Base-by-base conservation (phyloP, 2,888 invertebrate genomes). In the Sialis fuliginosa region DNA sequence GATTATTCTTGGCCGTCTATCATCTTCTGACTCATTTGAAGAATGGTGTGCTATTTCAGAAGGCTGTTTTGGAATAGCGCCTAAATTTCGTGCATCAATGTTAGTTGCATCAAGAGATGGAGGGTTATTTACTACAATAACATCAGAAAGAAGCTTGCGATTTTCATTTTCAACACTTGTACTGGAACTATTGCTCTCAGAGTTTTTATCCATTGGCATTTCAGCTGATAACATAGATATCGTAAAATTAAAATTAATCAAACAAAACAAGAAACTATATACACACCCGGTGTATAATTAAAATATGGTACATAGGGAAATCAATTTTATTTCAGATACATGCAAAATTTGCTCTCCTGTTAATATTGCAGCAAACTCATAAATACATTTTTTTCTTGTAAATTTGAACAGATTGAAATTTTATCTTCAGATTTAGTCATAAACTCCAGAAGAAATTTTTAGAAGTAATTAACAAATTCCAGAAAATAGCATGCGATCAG, bases 31-130 rank as follows among this genome's bases (percentile, higher is more conserved):
- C 33, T 48, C 49, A 32, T 47, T 37, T 31, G 45, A 39, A 9
- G 46, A 49, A 22, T 50, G 48, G 30, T 43, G 49, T 31, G 43
- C 39, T 1, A 37, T 10, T 5, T 51, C 54, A 51, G 43, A 50
- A 6, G 49, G 65, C 63, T 78, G 79, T 62, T 84, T 81, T 48
- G 79, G 81, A 62, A 79, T 79, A 51, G 79, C 81, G 49, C 81
- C 81, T 56, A 80, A 71, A 61, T 77, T 78, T 61, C 76, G 74
- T 4, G 48, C 34, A 22, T 22, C 22, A 22, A 22, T 22, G 22
- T 22, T 22, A 22, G 22, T 22, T 22, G 22, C 4, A 22, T 22
- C 22, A 8, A 10, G 30, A 2, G 61, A 54, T 2, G 57, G 54
- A 5, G 62, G 61, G 34, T 52, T 48, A 45, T 48, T 49, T 33